These are phyloP conservation scores for Siderastrea radians DNA, from an alignment of 92 coral and sea anemone species.

Conservation along the genomic window DNA sequence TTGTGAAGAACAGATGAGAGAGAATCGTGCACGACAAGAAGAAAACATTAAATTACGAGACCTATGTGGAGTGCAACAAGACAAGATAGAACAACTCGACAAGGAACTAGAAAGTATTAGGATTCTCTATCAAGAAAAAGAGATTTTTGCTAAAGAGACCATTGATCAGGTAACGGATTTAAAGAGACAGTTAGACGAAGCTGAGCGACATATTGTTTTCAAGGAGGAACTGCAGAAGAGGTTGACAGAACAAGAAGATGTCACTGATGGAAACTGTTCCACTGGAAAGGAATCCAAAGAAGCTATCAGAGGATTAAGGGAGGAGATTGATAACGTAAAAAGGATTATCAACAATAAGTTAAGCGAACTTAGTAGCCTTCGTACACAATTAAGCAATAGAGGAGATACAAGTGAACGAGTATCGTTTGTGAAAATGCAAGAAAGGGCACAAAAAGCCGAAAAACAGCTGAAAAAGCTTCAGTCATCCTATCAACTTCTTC, in stretches of 20 bases:
- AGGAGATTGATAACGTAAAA: conserved; percentile 35
- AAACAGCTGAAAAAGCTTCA: conserved; percentile 48
- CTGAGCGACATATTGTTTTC: conserved; percentile 9
- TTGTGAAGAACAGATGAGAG: conserved; percentile 41
- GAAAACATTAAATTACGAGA: conserved; percentile 52
- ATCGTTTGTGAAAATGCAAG: conserved; percentile 9
- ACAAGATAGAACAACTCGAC: conserved; percentile 51
- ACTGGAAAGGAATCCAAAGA: conserved; percentile 1
- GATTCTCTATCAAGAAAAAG: conserved; percentile 62
- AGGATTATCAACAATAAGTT: conserved; percentile 30
- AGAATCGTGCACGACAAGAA: conserved; percentile 42
- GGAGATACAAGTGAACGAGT: conserved; percentile 7
- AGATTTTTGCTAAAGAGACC: conserved; percentile 54
- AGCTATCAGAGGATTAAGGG: conserved; percentile 20
- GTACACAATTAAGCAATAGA: not conserved
- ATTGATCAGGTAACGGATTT: conserved; percentile 49
- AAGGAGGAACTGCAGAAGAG: conserved; percentile 21
- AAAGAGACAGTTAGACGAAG: conserved; percentile 47
- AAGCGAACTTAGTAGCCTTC: conserved; percentile 10
- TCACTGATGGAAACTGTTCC: conserved; percentile 7
- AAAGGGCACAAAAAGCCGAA: conserved; percentile 39
- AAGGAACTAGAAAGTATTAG: conserved; percentile 27
- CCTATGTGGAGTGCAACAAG: conserved; percentile 39
- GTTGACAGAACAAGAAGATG: not conserved
- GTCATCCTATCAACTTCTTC: conserved; percentile 33